Evolutionary conservation across 2,888 invertebrate species (phyloP).

Genomic region (Cataglyphis altisquamis): DNA sequence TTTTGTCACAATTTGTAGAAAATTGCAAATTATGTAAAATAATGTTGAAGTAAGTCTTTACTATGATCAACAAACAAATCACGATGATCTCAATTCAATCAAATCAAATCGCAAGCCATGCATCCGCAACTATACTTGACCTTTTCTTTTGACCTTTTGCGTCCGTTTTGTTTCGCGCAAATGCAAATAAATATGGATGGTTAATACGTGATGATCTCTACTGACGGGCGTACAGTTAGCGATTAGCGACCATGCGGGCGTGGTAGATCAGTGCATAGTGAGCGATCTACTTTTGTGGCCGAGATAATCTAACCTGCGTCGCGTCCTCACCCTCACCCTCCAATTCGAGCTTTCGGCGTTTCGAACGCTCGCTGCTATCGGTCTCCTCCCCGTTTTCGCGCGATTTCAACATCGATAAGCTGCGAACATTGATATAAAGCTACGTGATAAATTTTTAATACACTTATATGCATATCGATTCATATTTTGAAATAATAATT

Average conservation of each 20-base stretch:
- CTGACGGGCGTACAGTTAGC: conserved; percentile 78
- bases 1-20: not conserved
- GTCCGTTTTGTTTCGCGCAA: conserved; percentile 69
- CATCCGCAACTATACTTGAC: conserved; percentile 83
- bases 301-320: conserved; percentile 85
- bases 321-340: conserved; percentile 85
- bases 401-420: conserved; percentile 82
- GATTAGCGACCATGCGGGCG: conserved; percentile 80
- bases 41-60: not conserved
- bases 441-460: not conserved
- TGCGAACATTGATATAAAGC: conserved; percentile 67
- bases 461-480: not conserved
- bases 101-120: conserved; percentile 60
- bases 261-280: conserved; percentile 71
- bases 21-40: conserved; percentile 12
- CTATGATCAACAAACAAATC: not conserved
- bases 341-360: conserved; percentile 85
- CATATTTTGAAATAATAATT: not conserved
- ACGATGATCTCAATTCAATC: not conserved
- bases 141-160: conserved; percentile 77
- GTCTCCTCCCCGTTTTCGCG: conserved; percentile 83
- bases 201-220: conserved; percentile 77
- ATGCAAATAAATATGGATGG: conserved; percentile 55
- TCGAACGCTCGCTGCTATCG: conserved; percentile 78
- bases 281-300: conserved; percentile 76